Evolutionary conservation across 2,888 invertebrate species (phyloP).

Genomic region (Apomyelois bistriatella): DNA sequence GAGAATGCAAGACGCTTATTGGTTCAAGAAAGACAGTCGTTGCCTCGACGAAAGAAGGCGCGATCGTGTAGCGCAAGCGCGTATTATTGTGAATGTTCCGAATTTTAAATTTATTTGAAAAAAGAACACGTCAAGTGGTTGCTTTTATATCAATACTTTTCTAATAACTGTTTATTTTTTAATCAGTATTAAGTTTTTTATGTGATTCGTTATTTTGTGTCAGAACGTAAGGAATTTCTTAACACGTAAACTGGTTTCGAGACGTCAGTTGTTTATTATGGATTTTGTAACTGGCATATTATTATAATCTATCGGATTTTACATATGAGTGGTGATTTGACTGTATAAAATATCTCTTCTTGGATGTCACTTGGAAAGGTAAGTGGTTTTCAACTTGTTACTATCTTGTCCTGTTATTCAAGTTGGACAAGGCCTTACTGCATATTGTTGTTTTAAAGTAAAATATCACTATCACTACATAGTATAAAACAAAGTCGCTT

Average conservation of each 20-base stretch:
- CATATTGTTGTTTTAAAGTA: not conserved
- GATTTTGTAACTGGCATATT: slow-evolving; percentile 47
- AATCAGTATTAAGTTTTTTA: slow-evolving; percentile 8
- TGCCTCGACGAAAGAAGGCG: slow-evolving; percentile 31
- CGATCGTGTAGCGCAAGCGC: slow-evolving; percentile 45
- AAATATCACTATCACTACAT: not conserved
- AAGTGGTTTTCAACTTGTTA: slow-evolving; percentile 26
- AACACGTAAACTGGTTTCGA: slow-evolving; percentile 39
- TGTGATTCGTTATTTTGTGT: slow-evolving; percentile 23
- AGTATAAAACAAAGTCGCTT: too few species aligned
- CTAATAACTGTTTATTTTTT: slow-evolving; percentile 20
- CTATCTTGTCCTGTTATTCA: not conserved
- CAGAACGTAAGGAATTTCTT: slow-evolving; percentile 36
- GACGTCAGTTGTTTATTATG: slow-evolving; percentile 36
- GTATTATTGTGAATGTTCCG: slow-evolving; percentile 35
- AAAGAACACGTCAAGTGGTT: slow-evolving; percentile 27
- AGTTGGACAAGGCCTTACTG: not conserved
- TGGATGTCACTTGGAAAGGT: slow-evolving; percentile 50
- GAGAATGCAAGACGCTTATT: slow-evolving; percentile 62
- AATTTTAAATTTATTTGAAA: slow-evolving; percentile 24
- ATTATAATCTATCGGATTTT: slow-evolving; percentile 29
- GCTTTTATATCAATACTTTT: slow-evolving; percentile 17
- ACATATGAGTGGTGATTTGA: slow-evolving; percentile 25
- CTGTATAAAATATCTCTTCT: slow-evolving; percentile 25
- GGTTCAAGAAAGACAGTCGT: slow-evolving; percentile 45